A percentile compares a stretch with the other conserved stretches of the same genome.
Conservation (phyloP, 2,888 invertebrate species). For the Diplolepis rosae region DNA sequence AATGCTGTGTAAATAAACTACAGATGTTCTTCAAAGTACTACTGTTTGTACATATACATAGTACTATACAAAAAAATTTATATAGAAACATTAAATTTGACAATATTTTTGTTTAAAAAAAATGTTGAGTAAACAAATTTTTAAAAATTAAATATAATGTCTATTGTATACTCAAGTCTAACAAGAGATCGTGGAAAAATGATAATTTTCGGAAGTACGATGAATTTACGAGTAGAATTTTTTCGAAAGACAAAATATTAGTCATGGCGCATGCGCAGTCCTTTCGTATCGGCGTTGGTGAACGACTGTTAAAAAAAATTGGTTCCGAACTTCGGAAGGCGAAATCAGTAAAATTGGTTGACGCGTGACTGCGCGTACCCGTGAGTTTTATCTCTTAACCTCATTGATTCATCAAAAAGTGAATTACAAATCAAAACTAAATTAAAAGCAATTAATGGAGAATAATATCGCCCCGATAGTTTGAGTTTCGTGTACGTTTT, state of each 20-base stretch:
- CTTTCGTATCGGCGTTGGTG: slow-evolving; percentile 14
- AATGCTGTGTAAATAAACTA: too few species aligned
- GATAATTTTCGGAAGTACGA: slow-evolving; percentile 16
- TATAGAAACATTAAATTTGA: too few species aligned
- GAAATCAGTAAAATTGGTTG: slow-evolving; percentile 17
- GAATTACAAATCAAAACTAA: not conserved
- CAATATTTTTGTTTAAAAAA: too few species aligned
- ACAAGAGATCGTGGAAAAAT: not conserved
- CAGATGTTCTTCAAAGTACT: too few species aligned
- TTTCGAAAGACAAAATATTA: slow-evolving; percentile 30
- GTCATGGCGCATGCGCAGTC: slow-evolving; percentile 17
- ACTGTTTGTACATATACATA: too few species aligned
- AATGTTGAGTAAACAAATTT: too few species aligned
- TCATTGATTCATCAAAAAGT: not conserved
- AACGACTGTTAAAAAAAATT: slow-evolving; percentile 30
- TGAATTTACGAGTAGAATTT: slow-evolving; percentile 13
- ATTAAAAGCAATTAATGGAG: slow-evolving; percentile 12
- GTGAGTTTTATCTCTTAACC: not conserved
- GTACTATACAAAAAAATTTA: too few species aligned
- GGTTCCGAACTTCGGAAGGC: slow-evolving; percentile 20
- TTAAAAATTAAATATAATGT: not conserved
- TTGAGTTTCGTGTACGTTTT: not conserved
- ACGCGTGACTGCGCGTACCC: slow-evolving; percentile 6
- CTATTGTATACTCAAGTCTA: not conserved
- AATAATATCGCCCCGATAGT: too few species aligned